These are phyloP conservation scores for Anagyrus pseudococci DNA, from an alignment of 2,888 invertebrate species.

Conservation along the genomic window DNA sequence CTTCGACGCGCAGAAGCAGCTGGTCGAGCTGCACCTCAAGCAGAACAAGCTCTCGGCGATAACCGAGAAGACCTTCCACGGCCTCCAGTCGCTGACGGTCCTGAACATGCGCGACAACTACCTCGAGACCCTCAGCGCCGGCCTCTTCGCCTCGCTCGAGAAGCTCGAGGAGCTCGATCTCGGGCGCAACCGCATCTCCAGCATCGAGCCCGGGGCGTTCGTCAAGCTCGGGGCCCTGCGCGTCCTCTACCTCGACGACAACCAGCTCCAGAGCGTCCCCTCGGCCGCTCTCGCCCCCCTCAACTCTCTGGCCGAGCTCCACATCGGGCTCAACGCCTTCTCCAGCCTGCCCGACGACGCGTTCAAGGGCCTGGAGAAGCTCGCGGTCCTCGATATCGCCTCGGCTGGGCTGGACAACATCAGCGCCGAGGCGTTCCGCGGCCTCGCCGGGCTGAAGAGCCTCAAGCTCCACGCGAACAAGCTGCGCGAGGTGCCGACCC, in stretches of 20 bases:
- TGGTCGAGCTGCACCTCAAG: slow-evolving; percentile 83
- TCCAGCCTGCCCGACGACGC: slow-evolving; percentile 77
- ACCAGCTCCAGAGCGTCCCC: slow-evolving; percentile 79
- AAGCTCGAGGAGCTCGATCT: slow-evolving; percentile 85
- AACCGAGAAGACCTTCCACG: slow-evolving; percentile 80
- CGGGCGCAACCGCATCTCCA: slow-evolving; percentile 83
- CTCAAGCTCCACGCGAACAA: slow-evolving; percentile 84
- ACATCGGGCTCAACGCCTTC: slow-evolving; percentile 84
- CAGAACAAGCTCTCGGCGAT: slow-evolving; percentile 85
- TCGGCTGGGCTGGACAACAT: slow-evolving; percentile 83
- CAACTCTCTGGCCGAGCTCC: slow-evolving; percentile 82
- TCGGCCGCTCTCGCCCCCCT: slow-evolving; percentile 75
- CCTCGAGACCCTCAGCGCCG: slow-evolving; percentile 77
- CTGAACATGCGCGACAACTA: slow-evolving; percentile 83
- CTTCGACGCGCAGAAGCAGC: slow-evolving; percentile 80
- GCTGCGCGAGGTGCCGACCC: slow-evolving; percentile 76
- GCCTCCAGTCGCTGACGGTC: slow-evolving; percentile 78
- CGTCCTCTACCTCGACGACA: slow-evolving; percentile 84
- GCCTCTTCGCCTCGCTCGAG: slow-evolving; percentile 76
- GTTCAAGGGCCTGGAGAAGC: slow-evolving; percentile 77
- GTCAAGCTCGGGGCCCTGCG: slow-evolving; percentile 78
- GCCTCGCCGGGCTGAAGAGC: slow-evolving; percentile 76
- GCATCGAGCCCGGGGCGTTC: slow-evolving; percentile 79
- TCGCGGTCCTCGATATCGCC: slow-evolving; percentile 79
- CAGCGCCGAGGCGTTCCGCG: slow-evolving; percentile 77